Evolutionary conservation across 35 echinoderm and acorn worm species (phyloP).

Genomic region (Apostichopus japonicus): DNA sequence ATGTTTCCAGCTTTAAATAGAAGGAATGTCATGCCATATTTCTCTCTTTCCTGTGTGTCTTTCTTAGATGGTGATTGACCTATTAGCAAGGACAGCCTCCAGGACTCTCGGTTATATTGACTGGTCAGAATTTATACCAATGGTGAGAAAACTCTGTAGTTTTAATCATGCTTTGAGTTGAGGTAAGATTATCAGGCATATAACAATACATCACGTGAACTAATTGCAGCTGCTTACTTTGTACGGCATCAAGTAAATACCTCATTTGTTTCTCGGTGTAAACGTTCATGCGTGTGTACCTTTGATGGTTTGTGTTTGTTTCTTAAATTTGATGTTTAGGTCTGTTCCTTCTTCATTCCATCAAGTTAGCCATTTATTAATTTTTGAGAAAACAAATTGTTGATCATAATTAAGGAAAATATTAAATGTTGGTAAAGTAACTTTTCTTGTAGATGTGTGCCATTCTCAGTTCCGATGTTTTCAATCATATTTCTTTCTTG

Average conservation of each 20-base stretch:
- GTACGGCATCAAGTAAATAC: no score
- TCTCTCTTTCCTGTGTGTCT: slow-evolving; percentile 21
- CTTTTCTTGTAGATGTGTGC: no score
- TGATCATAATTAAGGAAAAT: no score
- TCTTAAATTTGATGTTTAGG: not conserved
- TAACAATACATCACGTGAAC: not conserved
- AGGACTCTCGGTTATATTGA: slow-evolving; percentile 94
- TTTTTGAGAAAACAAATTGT: no score
- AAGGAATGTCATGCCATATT: not conserved
- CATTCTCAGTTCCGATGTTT: no score
- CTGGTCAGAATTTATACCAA: slow-evolving; percentile 84
- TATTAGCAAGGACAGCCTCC: slow-evolving; percentile 78
- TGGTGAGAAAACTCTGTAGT: slow-evolving; percentile 60
- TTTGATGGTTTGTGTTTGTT: not conserved
- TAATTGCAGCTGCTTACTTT: no score
- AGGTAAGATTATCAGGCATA: not conserved
- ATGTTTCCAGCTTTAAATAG: no score
- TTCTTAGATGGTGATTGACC: slow-evolving; percentile 72
- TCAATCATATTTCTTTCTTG: no score
- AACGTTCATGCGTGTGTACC: not conserved
- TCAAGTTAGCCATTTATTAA: no score
- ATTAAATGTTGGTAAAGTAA: no score
- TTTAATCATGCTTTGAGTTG: not conserved
- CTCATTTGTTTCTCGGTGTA: not conserved
- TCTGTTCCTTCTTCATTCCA: not conserved